Conservation (phyloP, 1,140 invertebrate genomes). For the Euglossa dilemma region DNA sequence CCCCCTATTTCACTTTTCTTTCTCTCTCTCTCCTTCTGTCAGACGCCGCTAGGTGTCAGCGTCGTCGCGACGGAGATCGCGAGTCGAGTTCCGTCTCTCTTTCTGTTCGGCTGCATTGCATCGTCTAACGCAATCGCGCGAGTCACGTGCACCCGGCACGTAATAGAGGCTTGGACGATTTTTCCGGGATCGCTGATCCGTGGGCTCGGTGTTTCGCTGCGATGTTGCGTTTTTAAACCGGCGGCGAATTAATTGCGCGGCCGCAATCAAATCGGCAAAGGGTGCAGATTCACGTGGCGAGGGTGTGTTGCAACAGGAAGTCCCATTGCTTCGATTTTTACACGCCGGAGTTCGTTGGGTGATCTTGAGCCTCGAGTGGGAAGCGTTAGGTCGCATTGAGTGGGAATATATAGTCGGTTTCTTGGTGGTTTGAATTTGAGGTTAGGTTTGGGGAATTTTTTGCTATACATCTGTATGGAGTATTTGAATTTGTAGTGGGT, state of each 20-base stretch:
- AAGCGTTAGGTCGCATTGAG: no score
- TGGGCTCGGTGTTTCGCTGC: background rate
- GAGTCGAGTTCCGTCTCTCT: background rate
- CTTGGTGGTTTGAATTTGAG: no score
- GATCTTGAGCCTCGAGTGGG: background rate
- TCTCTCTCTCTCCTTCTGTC: no score
- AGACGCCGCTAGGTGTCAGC: no score
- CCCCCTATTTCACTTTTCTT: no score
- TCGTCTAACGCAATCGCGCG: constrained; percentile 27
- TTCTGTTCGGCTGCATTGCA: background rate
- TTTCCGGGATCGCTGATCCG: constrained; percentile 22
- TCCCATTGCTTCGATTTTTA: background rate
- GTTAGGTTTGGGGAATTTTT: no score
- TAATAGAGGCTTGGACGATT: background rate
- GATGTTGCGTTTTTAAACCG: background rate
- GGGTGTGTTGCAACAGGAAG: background rate
- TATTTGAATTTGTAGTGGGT: no score
- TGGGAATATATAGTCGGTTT: no score
- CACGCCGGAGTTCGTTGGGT: background rate
- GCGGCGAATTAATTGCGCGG: constrained; percentile 29
- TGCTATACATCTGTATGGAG: no score
- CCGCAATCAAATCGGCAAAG: constrained; percentile 26
- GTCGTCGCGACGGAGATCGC: background rate
- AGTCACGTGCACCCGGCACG: constrained; percentile 15
- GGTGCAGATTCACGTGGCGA: constrained; percentile 21